Conservation (phyloP, 2,888 invertebrate species). For the Lymantria monacha region DNA sequence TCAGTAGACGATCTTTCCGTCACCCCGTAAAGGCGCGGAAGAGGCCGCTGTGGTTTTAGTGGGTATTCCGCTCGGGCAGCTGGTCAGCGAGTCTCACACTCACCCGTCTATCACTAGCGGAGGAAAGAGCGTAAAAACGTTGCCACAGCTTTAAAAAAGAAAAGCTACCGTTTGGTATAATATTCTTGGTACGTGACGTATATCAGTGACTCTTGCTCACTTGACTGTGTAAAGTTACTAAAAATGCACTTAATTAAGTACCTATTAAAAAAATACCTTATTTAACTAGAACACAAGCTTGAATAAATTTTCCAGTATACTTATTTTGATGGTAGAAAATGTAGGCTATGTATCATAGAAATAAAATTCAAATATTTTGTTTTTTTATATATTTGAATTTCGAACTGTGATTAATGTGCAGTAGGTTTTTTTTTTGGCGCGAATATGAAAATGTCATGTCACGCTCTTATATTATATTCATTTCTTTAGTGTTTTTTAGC, state of each 20-base stretch:
- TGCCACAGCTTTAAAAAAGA: too few relatives aligned
- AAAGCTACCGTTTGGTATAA: neutral
- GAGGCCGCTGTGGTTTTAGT: too few relatives aligned
- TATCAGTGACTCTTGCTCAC: neutral
- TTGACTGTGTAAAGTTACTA: neutral
- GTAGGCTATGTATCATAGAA: neutral
- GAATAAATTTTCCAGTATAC: neutral
- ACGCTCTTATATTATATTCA: too few relatives aligned
- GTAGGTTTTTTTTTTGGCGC: too few relatives aligned
- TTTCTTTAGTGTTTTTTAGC: too few relatives aligned
- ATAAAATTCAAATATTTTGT: neutral
- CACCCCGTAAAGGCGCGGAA: too few relatives aligned
- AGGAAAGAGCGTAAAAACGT: too few relatives aligned
- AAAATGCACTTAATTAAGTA: neutral
- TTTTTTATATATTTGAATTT: neutral
- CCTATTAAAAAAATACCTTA: neutral
- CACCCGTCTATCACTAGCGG: too few relatives aligned
- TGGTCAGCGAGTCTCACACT: too few relatives aligned
- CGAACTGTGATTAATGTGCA: neutral
- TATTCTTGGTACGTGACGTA: neutral
- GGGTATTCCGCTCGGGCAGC: too few relatives aligned
- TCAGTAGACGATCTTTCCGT: too few relatives aligned
- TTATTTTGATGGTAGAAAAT: neutral
- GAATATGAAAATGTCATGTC: too few relatives aligned
- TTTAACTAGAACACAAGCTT: neutral